Percentiles rank a stretch among this genome's conserved stretches.
phyloP scores from a whole-genome alignment of 2,888 invertebrate species.

The Eristalis intricaria region DNA sequence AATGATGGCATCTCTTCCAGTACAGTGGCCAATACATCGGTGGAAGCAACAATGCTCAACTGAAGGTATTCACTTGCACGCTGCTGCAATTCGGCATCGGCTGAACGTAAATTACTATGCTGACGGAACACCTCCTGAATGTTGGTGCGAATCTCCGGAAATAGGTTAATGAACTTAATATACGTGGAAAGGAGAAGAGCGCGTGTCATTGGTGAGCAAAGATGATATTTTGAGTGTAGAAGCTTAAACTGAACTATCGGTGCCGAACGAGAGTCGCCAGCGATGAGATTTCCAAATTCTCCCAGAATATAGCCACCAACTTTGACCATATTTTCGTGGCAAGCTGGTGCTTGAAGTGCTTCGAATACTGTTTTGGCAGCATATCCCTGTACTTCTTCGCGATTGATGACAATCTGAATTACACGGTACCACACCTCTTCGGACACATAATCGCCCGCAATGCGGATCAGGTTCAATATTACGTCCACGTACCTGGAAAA shows the following conservation, averaged over 20 bases:
- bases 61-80: conserved; percentile 98
- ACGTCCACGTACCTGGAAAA: conserved; percentile 90
- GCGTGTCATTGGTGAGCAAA: conserved; percentile 98
- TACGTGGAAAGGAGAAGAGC: conserved; percentile 98
- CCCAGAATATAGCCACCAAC: conserved; percentile 99
- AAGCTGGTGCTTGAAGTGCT: conserved; percentile 98
- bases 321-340: conserved; percentile 99
- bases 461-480: conserved; percentile 98
- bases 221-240: conserved; percentile 98
- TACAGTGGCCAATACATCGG: conserved; percentile 98
- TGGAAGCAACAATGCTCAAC: conserved; percentile 96
- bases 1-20: conserved; percentile 99
- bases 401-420: conserved; percentile 99
- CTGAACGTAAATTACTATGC: conserved; percentile 97
- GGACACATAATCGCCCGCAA: conserved; percentile 99
- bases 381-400: conserved; percentile 99
- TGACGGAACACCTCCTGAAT: conserved; percentile 97
- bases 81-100: conserved; percentile 99
- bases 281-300: conserved; percentile 99
- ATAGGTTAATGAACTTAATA: conserved; percentile 99
- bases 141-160: conserved; percentile 97
- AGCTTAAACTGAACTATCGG: conserved; percentile 99
- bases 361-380: conserved; percentile 99
- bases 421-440: conserved; percentile 99
- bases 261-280: conserved; percentile 98